Evolutionary conservation across 2,113 vertebrate species (phyloP).

Genomic region (Columba janthina): DNA sequence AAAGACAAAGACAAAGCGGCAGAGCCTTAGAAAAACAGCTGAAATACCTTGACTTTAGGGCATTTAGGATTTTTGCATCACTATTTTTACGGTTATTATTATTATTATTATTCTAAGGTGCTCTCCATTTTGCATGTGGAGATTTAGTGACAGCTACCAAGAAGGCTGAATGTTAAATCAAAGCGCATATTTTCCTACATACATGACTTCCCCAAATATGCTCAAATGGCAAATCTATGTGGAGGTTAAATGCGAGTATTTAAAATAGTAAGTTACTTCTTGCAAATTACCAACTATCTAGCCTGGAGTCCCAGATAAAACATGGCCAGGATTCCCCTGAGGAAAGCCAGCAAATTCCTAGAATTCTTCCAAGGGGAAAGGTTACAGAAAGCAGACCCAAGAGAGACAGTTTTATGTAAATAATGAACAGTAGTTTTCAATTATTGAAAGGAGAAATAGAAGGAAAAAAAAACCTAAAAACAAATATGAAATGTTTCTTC

Average conservation of each 20-base stretch:
- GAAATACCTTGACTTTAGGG: background rate
- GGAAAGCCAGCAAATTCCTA: conserved; percentile 79
- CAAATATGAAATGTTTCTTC: conserved; percentile 38
- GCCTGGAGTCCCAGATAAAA: conserved; percentile 75
- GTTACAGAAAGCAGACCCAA: conserved; percentile 76
- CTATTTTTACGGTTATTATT: background rate
- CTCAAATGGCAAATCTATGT: background rate
- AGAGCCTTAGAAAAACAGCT: conserved; percentile 1
- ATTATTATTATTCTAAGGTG: background rate
- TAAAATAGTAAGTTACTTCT: conserved; percentile 43
- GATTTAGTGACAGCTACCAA: conserved; percentile 28
- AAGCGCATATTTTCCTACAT: conserved; percentile 20
- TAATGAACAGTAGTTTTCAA: conserved; percentile 80
- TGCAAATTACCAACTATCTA: conserved; percentile 38
- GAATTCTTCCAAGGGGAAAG: conserved; percentile 81
- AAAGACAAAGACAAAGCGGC: background rate
- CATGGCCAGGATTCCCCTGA: conserved; percentile 64
- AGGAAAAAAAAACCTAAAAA: conserved; percentile 51
- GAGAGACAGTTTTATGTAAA: conserved; percentile 78
- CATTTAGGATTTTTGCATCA: background rate
- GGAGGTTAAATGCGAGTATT: conserved; percentile 45
- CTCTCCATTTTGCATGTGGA: conserved; percentile 14
- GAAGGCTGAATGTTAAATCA: conserved; percentile 22
- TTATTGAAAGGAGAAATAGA: conserved; percentile 71
- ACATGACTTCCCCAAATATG: conserved; percentile 15